A percentile compares a stretch with the other conserved stretches of the same genome.
Evolutionary conservation across 1,140 invertebrate genomes (phyloP).

Genomic region (Scaptomyza montana): DNA sequence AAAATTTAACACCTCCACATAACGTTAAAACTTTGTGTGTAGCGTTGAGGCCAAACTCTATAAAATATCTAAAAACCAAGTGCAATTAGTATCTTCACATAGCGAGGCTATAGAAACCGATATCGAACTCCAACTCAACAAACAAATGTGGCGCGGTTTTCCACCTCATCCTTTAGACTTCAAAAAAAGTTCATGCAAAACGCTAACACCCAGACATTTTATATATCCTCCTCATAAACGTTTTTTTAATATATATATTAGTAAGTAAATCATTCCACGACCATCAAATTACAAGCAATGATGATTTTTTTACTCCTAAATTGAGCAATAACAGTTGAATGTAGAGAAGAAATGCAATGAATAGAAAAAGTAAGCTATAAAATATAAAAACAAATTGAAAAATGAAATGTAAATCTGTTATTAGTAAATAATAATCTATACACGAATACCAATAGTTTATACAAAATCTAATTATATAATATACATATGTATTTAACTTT

Average conservation of each 20-base stretch:
- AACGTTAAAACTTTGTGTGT: constrained; percentile 19
- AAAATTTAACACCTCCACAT: constrained; percentile 6
- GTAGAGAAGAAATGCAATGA: constrained; percentile 50
- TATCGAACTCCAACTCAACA: constrained; percentile 8
- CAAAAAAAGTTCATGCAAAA: constrained; percentile 74
- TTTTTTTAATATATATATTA: constrained; percentile 22
- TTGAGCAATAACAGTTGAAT: constrained; percentile 57
- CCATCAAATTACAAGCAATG: constrained; percentile 48
- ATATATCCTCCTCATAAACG: constrained; percentile 29
- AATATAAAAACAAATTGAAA: constrained; percentile 44
- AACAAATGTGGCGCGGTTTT: constrained; percentile 27
- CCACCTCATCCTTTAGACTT: constrained; percentile 25
- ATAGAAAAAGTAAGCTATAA: constrained; percentile 70
- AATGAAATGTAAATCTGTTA: constrained; percentile 62
- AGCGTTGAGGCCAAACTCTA: constrained; percentile 12
- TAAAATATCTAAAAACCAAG: constrained; percentile 18
- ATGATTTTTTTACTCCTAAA: constrained; percentile 7
- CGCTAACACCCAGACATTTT: constrained; percentile 48
- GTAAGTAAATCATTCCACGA: constrained; percentile 64
- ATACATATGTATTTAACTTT: constrained; percentile 49
- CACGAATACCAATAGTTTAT: constrained; percentile 33
- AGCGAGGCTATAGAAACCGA: constrained; percentile 18
- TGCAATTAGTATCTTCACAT: constrained; percentile 37
- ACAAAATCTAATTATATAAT: constrained; percentile 45
- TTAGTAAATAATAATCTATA: constrained; percentile 56